Evolutionary conservation across 2,797 vertebrate genomes (phyloP).

Genomic region (Sardinella longiceps): DNA sequence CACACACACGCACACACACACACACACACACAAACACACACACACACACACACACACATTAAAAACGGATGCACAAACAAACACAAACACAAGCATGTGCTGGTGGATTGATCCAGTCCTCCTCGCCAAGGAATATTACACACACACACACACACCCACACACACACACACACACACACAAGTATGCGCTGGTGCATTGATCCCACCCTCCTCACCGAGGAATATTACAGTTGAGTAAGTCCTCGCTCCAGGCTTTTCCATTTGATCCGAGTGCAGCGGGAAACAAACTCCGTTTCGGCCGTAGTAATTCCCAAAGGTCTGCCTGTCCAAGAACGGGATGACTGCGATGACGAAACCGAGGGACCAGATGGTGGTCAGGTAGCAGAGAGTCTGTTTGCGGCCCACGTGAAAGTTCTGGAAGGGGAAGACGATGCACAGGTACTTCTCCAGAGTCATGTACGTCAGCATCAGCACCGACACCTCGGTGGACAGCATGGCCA

Average conservation of each 20-base stretch:
- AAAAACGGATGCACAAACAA: neutral
- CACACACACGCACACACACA: neutral
- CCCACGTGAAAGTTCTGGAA: slow-evolving; percentile 65
- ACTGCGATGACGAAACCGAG: slow-evolving; percentile 69
- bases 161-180: neutral
- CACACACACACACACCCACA: neutral
- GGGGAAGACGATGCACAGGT: slow-evolving; percentile 69
- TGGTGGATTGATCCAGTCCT: too few species aligned
- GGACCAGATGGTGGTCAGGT: slow-evolving; percentile 66
- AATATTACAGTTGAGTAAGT: slow-evolving; percentile 68
- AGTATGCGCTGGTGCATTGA: too few species aligned
- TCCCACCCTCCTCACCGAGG: neutral
- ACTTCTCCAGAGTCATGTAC: slow-evolving; percentile 73
- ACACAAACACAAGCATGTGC: neutral
- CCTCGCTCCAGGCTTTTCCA: slow-evolving; percentile 61
- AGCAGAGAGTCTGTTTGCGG: slow-evolving; percentile 62
- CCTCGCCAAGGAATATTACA: slow-evolving; percentile 56
- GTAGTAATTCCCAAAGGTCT: slow-evolving; percentile 71
- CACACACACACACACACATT: neutral
- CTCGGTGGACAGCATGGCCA: slow-evolving; percentile 71
- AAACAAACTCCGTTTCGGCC: slow-evolving; percentile 73
- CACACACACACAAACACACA: neutral
- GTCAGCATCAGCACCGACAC: slow-evolving; percentile 72
- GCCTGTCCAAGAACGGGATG: slow-evolving; percentile 65
- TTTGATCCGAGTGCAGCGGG: slow-evolving; percentile 66